Percentiles rank a stretch among this genome's conserved stretches.
These are phyloP conservation scores for Alloplasta piceator DNA, from an alignment of 2,888 invertebrate genomes.

Conservation along the genomic window DNA sequence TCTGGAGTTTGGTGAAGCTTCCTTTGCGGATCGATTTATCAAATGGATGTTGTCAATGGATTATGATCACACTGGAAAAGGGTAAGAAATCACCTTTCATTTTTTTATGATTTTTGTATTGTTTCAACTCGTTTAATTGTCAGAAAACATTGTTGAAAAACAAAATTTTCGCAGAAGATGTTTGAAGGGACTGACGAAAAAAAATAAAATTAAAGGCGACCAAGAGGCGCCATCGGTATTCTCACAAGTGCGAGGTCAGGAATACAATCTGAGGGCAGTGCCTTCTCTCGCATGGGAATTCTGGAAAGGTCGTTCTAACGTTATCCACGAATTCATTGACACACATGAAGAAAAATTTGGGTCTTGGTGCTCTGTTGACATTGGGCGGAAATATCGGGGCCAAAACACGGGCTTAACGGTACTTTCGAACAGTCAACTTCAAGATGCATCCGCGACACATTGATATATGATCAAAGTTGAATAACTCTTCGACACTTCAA, in stretches of 20 bases:
- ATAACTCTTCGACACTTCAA: neutral
- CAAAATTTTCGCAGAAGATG: too few species aligned
- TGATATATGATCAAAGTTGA: neutral
- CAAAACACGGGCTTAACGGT: constrained; percentile 21
- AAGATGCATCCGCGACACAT: neutral
- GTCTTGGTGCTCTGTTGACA: neutral
- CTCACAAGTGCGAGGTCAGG: neutral
- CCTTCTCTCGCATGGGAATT: neutral
- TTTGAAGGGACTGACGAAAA: neutral
- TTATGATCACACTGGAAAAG: too few species aligned
- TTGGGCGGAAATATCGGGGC: neutral
- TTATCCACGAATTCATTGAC: constrained; percentile 27
- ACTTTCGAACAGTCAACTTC: constrained; percentile 14
- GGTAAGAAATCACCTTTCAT: too few species aligned
- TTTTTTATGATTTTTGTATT: too few species aligned
- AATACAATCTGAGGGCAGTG: constrained; percentile 15
- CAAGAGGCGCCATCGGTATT: neutral
- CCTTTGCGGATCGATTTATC: too few species aligned
- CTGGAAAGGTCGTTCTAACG: constrained; percentile 14
- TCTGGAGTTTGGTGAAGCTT: too few species aligned
- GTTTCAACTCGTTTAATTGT: too few species aligned
- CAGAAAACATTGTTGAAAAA: too few species aligned
- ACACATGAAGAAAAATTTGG: constrained; percentile 15
- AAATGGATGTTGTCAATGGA: too few species aligned
- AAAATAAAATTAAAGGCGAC: neutral